Conservation (phyloP, 2,797 vertebrate genomes). For the Carcharodon carcharias region DNA sequence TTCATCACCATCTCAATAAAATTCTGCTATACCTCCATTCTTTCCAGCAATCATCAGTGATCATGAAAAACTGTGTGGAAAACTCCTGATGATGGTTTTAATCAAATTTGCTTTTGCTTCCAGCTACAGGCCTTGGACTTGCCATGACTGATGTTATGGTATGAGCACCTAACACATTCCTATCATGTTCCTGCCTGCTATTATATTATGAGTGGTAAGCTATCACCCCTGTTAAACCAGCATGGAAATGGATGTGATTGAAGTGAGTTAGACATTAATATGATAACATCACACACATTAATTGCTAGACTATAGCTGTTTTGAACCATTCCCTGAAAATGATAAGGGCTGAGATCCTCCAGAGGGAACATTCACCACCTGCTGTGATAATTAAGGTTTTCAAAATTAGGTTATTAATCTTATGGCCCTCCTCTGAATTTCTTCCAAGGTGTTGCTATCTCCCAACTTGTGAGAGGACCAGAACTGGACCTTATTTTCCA, state of each 20-base stretch:
- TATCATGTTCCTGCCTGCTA: too few relatives aligned
- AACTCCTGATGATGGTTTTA: not conserved
- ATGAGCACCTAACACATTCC: not conserved
- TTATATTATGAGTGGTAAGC: not conserved
- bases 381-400: not conserved
- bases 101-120: not conserved
- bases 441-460: not conserved
- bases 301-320: not conserved
- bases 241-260: not conserved
- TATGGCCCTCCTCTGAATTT: not conserved
- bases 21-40: too few relatives aligned
- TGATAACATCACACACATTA: not conserved
- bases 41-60: too few relatives aligned
- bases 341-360: not conserved
- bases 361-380: not conserved
- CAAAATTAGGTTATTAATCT: not conserved
- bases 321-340: not conserved
- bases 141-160: not conserved
- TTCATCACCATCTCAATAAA: not conserved
- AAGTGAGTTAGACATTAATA: not conserved
- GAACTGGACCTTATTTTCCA: not conserved
- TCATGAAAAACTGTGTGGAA: not conserved
- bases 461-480: not conserved
- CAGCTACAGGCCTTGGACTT: not conserved
- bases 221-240: not conserved